These are phyloP conservation scores for Anas georgica DNA, from an alignment of 2,797 vertebrate genomes.

Conservation along the genomic window DNA sequence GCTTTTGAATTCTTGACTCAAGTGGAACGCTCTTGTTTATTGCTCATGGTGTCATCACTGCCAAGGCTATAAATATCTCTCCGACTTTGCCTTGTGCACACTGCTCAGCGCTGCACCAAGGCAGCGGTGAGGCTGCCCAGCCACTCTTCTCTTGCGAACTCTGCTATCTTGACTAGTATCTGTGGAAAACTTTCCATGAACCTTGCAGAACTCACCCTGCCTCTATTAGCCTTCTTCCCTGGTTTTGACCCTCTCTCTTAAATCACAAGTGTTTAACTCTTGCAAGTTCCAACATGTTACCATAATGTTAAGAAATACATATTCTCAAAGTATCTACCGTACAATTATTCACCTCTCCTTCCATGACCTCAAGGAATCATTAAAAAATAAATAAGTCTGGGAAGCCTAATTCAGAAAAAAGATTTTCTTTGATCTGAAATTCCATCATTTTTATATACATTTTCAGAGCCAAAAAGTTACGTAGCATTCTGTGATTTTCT, in stretches of 20 bases:
- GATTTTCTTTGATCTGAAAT: constrained; percentile 26
- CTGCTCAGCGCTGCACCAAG: background rate
- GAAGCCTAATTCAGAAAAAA: constrained; percentile 16
- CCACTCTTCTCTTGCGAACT: background rate
- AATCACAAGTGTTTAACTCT: background rate
- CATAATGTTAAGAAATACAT: background rate
- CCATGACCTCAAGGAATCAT: rapidly evolving
- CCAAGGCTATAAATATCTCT: background rate
- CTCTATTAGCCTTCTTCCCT: rapidly evolving
- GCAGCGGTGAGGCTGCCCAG: background rate
- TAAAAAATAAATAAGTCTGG: background rate
- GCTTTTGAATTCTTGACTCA: constrained; percentile 65
- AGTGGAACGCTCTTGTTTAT: constrained; percentile 48
- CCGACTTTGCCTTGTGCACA: background rate
- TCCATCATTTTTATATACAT: constrained; percentile 5
- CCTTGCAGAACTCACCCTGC: background rate
- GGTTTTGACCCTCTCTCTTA: background rate
- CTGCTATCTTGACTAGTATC: rapidly evolving
- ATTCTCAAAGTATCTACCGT: background rate
- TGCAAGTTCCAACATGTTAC: background rate
- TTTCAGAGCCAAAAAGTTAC: constrained; percentile 39
- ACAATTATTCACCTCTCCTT: background rate
- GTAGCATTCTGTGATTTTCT: constrained; percentile 40
- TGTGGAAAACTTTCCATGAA: rapidly evolving
- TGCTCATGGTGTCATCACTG: background rate